Conservation (phyloP, 2,113 vertebrate genomes). For the Megaptera novaeangliae region DNA sequence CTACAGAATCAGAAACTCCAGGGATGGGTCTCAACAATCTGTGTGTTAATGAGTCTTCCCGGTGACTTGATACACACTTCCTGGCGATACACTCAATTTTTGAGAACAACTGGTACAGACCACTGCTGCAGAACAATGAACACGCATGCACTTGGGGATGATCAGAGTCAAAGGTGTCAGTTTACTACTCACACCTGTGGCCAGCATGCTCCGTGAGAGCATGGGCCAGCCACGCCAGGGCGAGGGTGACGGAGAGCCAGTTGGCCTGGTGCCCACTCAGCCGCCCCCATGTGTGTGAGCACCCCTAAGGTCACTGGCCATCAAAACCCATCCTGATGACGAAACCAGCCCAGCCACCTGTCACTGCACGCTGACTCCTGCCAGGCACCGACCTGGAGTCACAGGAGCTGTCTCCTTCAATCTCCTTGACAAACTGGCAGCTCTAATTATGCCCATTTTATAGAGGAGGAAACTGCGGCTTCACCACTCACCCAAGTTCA, state of each 20-base stretch:
- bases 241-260: not conserved
- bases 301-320: no score
- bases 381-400: not conserved
- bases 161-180: not conserved
- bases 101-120: not conserved
- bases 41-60: not conserved
- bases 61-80: not conserved
- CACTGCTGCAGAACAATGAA: rapidly evolving
- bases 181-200: not conserved
- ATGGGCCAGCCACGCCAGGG: not conserved
- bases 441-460: not conserved
- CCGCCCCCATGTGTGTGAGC: not conserved
- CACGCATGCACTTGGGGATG: not conserved
- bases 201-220: no score
- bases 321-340: not conserved
- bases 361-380: not conserved
- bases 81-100: not conserved
- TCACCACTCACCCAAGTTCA: not conserved
- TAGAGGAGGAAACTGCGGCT: not conserved
- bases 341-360: not conserved
- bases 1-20: not conserved
- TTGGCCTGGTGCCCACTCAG: not conserved
- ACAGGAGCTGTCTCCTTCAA: not conserved
- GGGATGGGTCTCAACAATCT: not conserved
- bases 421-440: not conserved